Conservation (phyloP, 2,113 vertebrate species). For the Dendrocopos noguchii region DNA sequence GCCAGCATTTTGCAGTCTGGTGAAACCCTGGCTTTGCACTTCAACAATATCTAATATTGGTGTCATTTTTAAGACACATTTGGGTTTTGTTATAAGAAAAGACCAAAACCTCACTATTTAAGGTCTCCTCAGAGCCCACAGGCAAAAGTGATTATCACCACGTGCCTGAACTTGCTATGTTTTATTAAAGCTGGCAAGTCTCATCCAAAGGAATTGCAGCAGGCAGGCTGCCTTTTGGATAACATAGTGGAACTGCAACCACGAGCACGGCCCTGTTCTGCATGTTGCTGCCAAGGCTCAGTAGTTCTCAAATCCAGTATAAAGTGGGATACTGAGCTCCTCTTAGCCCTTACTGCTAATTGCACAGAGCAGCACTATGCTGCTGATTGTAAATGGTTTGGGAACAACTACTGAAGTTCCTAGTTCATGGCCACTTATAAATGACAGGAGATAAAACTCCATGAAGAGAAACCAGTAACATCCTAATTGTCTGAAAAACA, state of each 20-base stretch:
- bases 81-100: conserved; percentile 32
- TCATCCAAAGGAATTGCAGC: neutral
- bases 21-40: neutral
- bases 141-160: neutral
- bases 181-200: conserved; percentile 17
- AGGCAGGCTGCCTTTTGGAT: neutral
- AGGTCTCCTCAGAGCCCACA: conserved; percentile 8
- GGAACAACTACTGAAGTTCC: neutral
- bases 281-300: neutral
- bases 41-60: neutral
- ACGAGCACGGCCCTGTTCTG: fast-evolving
- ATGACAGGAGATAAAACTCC: neutral
- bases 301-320: conserved; percentile 22
- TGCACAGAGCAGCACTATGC: neutral
- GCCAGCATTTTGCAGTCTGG: neutral
- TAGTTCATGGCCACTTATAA: neutral
- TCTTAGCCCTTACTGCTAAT: neutral
- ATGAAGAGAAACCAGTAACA: neutral
- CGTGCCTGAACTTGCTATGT: neutral
- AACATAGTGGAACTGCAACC: fast-evolving
- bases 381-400: neutral
- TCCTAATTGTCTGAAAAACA: neutral
- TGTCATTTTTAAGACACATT: neutral
- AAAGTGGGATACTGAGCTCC: neutral
- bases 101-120: neutral